Percentiles rank a stretch among this genome's conserved stretches.
Evolutionary conservation across 2,797 vertebrate species (phyloP).

Genomic region (Fratercula arctica): DNA sequence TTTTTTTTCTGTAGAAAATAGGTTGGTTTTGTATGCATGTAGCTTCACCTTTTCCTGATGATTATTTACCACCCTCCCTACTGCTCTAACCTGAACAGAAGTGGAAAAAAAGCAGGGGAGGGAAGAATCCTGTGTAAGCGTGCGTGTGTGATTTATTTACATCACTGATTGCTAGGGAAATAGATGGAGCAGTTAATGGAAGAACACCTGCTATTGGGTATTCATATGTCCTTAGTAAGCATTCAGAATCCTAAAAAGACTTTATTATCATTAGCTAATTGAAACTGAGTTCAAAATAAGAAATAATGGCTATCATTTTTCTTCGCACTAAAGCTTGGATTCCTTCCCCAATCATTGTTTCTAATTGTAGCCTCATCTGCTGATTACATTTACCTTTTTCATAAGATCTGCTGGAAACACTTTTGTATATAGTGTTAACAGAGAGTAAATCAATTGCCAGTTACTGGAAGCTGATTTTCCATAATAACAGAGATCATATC

Average conservation of each 20-base stretch:
- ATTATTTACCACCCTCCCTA: background rate
- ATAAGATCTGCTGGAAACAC: background rate
- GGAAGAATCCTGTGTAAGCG: background rate
- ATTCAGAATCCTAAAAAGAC: conserved; percentile 26
- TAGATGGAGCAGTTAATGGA: conserved; percentile 38
- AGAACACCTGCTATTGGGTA: conserved; percentile 52
- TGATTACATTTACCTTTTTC: background rate
- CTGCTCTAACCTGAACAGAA: background rate
- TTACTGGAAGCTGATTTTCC: background rate
- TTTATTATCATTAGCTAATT: conserved; percentile 45
- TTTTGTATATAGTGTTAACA: background rate
- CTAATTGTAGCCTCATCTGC: conserved; percentile 19
- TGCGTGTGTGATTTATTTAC: conserved; percentile 17
- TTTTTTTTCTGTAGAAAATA: background rate
- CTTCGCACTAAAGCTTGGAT: background rate
- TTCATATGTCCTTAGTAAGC: conserved; percentile 30
- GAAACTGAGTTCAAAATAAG: conserved; percentile 33
- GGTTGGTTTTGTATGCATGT: background rate
- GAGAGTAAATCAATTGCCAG: background rate
- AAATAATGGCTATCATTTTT: conserved; percentile 13
- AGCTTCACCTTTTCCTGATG: background rate
- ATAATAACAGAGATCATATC: background rate
- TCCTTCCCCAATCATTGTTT: background rate
- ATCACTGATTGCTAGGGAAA: conserved; percentile 6
- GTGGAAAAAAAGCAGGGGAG: background rate